A percentile compares a stretch with the other conserved stretches of the same genome.
Conservation (phyloP, 2,888 invertebrate genomes). For the Acanthosepion pharaonis region DNA sequence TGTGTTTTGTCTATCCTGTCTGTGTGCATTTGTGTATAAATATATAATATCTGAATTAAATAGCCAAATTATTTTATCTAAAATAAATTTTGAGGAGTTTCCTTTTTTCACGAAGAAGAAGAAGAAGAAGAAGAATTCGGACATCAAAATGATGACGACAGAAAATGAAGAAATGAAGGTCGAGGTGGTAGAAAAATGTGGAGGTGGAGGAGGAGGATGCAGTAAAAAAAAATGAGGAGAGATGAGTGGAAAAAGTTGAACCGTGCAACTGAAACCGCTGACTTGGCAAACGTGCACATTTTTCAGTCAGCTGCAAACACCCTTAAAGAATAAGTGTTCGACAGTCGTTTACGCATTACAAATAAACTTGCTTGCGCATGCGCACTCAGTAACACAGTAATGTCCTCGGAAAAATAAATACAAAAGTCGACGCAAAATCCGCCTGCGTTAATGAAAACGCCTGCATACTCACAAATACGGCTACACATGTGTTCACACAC, state of each 20-base stretch:
- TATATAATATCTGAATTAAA: background rate
- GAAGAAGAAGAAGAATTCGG: background rate
- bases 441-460: background rate
- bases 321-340: too few relatives aligned
- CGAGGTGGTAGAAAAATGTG: too few relatives aligned
- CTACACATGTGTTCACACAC: background rate
- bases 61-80: background rate
- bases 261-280: background rate
- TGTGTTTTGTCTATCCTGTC: background rate
- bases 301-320: too few relatives aligned
- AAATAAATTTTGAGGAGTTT: conserved; percentile 1
- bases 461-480: background rate
- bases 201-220: background rate
- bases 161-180: too few relatives aligned
- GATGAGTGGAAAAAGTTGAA: background rate
- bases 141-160: too few relatives aligned
- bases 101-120: background rate
- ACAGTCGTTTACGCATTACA: too few relatives aligned
- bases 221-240: background rate
- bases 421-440: background rate
- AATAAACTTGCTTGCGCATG: too few relatives aligned
- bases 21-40: background rate
- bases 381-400: too few relatives aligned
- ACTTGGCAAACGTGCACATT: too few relatives aligned
- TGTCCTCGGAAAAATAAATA: too few relatives aligned